Base-by-base conservation (phyloP, 2,888 invertebrate genomes). In the Aleiodes testaceus region DNA sequence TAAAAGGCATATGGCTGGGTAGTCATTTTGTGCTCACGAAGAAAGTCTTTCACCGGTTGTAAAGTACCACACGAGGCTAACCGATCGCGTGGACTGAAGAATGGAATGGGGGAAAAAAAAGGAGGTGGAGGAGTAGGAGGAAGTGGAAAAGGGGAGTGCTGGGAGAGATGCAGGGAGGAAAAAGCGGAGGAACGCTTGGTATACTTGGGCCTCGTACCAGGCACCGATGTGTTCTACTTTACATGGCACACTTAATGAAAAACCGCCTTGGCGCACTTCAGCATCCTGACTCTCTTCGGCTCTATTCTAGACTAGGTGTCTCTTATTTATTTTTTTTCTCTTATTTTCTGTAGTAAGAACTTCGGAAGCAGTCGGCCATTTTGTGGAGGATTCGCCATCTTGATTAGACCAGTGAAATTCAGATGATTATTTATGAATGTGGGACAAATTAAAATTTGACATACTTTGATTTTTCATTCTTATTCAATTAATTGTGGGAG, bases 191-290 rank as follows among this genome's bases (percentile, higher is more conserved):
- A 80, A 79, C 82, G 83, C 26, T 81, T 85, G 84, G 85, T 86
- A 84, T 80, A 87, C 85, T 85, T 84, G 81, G 82, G 78, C 77
- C 36, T 79, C 77, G 85, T 86, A 82, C 85, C 85, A 85, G 85
- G 85, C 84, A 84, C 83, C 84, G 87, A 85, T 84, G 87, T 85
- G 87, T 86, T 85, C 87, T 81, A 87, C 87, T 87, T 36, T 87
- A 85, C 82, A 79, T 84, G 86, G 84, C 87, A 86, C 85, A 87
- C 87, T 87, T 87, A 81, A 73, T 81, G 77, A 79, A 36, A 36
- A 77, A 74, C 72, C 69, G 67, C 69, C 45, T 61, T 45, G 45
- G 45, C 44, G 20, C 81, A 80, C 76, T 84, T 81, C 83, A 82
- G 84, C 84, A 84, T 84, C 81, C 81, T 81, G 81, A 36, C 79